phyloP scores from a whole-genome alignment of 92 coral and sea anemone genomes.

The Palythoa caribaeorum region DNA sequence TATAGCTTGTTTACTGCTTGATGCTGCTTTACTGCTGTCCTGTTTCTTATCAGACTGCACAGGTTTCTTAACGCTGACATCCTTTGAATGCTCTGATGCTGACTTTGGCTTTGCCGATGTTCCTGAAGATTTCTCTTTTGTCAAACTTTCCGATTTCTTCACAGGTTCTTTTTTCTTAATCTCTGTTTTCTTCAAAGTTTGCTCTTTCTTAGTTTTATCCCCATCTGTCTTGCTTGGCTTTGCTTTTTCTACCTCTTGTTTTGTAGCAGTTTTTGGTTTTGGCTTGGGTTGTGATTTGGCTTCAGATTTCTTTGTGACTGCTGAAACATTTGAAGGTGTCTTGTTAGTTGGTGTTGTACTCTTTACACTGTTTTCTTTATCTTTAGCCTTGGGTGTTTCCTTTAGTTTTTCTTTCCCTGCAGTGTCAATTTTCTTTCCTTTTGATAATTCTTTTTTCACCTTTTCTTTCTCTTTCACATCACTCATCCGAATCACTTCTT shows the following conservation, averaged over 20 bases:
- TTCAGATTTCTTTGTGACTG: slow-evolving; percentile 22
- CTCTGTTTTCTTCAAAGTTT: slow-evolving; percentile 55
- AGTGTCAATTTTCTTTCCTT: slow-evolving; percentile 54
- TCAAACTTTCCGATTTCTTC: slow-evolving; percentile 34
- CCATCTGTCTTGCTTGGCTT: slow-evolving; percentile 63
- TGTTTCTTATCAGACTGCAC: slow-evolving; percentile 39
- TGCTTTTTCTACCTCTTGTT: slow-evolving; percentile 58
- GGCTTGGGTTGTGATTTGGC: slow-evolving; percentile 34
- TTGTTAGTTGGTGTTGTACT: slow-evolving; percentile 14
- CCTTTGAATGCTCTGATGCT: slow-evolving; percentile 43
- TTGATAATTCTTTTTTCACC: slow-evolving; percentile 18
- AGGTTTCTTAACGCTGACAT: slow-evolving; percentile 25
- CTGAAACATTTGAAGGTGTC: background rate
- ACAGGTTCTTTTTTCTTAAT: slow-evolving; percentile 50
- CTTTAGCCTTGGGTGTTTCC: slow-evolving; percentile 63
- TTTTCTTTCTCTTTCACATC: slow-evolving; percentile 67
- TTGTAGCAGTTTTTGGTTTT: slow-evolving; percentile 29
- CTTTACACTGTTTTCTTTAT: slow-evolving; percentile 65
- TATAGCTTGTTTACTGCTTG: slow-evolving; percentile 4
- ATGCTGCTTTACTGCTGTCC: slow-evolving; percentile 18
- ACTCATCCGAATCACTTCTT: slow-evolving; percentile 53
- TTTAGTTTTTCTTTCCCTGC: slow-evolving; percentile 61
- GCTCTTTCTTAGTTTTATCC: slow-evolving; percentile 58
- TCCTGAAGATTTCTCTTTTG: slow-evolving; percentile 26
- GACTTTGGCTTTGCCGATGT: slow-evolving; percentile 39